phyloP scores from a whole-genome alignment of 2,888 invertebrate genomes.

The Chymomyza amoena region DNA sequence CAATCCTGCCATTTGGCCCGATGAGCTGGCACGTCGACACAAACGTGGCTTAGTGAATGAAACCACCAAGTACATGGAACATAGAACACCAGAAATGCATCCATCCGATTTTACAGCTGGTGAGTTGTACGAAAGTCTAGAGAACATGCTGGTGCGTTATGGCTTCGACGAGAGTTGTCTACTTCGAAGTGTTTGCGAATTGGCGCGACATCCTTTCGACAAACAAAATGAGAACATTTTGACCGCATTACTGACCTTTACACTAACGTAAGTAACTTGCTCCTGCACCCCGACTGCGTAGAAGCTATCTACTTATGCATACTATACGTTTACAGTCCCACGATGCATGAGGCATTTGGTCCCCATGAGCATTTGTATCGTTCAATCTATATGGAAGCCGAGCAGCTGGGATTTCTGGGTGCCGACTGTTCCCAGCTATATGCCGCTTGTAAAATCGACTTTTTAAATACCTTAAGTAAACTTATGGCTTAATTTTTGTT shows the following conservation, averaged over 20 bases:
- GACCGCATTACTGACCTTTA: constrained; percentile 83
- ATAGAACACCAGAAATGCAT: constrained; percentile 25
- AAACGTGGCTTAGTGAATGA: constrained; percentile 43
- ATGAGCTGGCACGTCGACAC: constrained; percentile 38
- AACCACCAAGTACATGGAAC: constrained; percentile 40
- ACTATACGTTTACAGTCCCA: constrained; percentile 78
- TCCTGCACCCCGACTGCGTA: not conserved
- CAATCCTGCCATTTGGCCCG: constrained; percentile 62
- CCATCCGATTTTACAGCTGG: constrained; percentile 64
- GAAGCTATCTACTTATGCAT: not conserved
- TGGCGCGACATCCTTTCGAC: constrained; percentile 83
- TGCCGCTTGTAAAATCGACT: constrained; percentile 56
- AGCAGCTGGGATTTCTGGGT: constrained; percentile 63
- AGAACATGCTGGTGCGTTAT: constrained; percentile 69
- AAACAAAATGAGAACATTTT: constrained; percentile 80
- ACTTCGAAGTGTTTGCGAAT: constrained; percentile 83
- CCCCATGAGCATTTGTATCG: constrained; percentile 78
- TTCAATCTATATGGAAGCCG: constrained; percentile 74
- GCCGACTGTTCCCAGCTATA: constrained; percentile 66
- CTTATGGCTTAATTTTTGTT: constrained; percentile 6
- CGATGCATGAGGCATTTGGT: constrained; percentile 81
- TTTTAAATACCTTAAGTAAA: constrained; percentile 56
- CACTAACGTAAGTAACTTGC: constrained; percentile 83
- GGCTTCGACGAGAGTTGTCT: constrained; percentile 84
- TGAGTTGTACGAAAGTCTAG: constrained; percentile 62